These are phyloP conservation scores for Typhlichthys subterraneus DNA, from an alignment of 2,797 vertebrate species.

Conservation along the genomic window DNA sequence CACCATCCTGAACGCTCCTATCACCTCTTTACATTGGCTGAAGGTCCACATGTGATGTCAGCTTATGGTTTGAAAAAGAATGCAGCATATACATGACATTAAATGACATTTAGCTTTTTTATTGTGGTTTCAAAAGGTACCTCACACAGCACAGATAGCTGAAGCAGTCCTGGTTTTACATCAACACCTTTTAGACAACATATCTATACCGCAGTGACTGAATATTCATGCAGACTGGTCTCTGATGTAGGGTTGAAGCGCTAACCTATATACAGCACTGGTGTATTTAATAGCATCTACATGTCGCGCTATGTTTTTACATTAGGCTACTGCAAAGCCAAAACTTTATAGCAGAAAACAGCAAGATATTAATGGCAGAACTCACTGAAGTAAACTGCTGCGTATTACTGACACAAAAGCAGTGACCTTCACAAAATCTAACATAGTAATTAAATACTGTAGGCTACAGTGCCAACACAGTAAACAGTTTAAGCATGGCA, in stretches of 20 bases:
- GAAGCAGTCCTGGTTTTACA: slow-evolving; percentile 39
- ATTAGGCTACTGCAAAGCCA: slow-evolving; percentile 48
- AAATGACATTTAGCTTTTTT: slow-evolving; percentile 52
- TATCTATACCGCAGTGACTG: slow-evolving; percentile 29
- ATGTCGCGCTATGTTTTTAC: slow-evolving; percentile 16
- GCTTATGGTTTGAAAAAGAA: background rate
- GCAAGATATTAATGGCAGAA: slow-evolving; percentile 42
- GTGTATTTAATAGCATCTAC: too few relatives aligned
- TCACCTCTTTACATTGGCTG: too few relatives aligned
- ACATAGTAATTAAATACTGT: slow-evolving; percentile 23
- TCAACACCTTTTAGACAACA: slow-evolving; percentile 11
- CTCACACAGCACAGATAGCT: slow-evolving; percentile 55
- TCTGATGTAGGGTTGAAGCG: slow-evolving; percentile 53
- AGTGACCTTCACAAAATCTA: slow-evolving; percentile 47
- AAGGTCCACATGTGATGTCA: too few relatives aligned
- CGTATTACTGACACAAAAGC: slow-evolving; percentile 50
- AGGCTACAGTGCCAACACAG: slow-evolving; percentile 46
- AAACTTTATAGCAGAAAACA: slow-evolving; percentile 29
- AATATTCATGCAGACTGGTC: slow-evolving; percentile 65
- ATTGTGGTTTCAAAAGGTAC: slow-evolving; percentile 68
- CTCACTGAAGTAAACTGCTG: slow-evolving; percentile 50
- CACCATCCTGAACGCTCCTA: too few relatives aligned
- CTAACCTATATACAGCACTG: slow-evolving; percentile 17
- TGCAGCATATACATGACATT: background rate
- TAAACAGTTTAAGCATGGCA: slow-evolving; percentile 57